Evolutionary conservation across 2,888 invertebrate genomes (phyloP), one percentile per base, ranked within the genome.

Genomic region (Cerceris ruficornis): DNA sequence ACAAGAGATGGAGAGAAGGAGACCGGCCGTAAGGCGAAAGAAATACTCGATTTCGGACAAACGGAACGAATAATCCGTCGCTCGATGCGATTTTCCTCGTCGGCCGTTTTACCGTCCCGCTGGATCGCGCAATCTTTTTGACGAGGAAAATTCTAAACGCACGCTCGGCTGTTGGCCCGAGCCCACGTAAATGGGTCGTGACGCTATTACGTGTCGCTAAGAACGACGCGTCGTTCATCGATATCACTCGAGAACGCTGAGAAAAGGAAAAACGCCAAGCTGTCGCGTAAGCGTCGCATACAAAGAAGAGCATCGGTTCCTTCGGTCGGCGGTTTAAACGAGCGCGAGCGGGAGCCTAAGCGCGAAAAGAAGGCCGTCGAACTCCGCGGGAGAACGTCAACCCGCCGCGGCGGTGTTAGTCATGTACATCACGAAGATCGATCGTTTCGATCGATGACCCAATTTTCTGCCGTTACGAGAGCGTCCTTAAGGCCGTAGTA

Each of bases 401-500:
- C 88, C 88, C 87, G 88, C 88, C 88, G 85, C 88, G 85, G 84
- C 78, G 75, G 15, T 55, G 7, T 55, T 55, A 55, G 81, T 78
- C 65, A 73, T 70, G 57, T 69, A 66, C 73, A 46, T 77, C 69
- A 68, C 67, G 83, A 86, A 85, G 88, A 87, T 86, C 86, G 87
- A 86, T 86, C 85, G 81, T 84, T 87, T 85, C 86, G 83, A 83
- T 85, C 86, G 80, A 81, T 85, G 88, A 87, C 88, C 88, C 84
- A 86, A 88, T 88, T 88, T 87, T 73, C 77, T 69, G 59, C 14
- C 68, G 9, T 60, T 46, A 60, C 46, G 46, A 39, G 39, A 17
- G 50, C 14, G 43, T 55, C 55, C 55, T 55, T 55, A 28, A 42
- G 43, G 59, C 17, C 75, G 76, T 69, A 68, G 62, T 61, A 64